These are phyloP conservation scores for Oryzias woworae DNA, from an alignment of 2,113 vertebrate species.

Conservation along the genomic window DNA sequence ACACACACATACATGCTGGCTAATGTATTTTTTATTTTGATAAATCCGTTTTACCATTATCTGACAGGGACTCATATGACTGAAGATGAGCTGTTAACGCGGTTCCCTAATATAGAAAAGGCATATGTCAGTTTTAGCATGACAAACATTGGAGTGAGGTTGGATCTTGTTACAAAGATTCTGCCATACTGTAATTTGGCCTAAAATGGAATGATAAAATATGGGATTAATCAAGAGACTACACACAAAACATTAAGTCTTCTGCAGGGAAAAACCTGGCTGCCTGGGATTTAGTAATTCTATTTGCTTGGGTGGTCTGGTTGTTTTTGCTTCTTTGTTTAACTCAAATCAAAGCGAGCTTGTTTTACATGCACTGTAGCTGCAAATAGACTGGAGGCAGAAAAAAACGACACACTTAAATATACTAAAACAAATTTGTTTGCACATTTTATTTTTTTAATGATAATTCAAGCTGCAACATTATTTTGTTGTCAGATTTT, in stretches of 20 bases:
- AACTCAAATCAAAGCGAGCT: constrained; percentile 29
- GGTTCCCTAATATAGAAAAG: no score
- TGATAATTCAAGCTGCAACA: no score
- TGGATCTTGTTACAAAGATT: constrained; percentile 46
- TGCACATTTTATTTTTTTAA: background rate
- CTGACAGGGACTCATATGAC: no score
- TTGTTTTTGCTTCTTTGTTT: constrained; percentile 43
- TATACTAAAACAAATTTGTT: constrained; percentile 31
- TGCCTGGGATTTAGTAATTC: constrained; percentile 27
- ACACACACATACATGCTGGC: no score
- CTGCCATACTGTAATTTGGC: constrained; percentile 67
- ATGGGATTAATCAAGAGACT: constrained; percentile 61
- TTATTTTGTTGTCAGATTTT: no score
- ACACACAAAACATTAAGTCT: constrained; percentile 36
- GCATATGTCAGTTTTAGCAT: no score
- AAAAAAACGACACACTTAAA: constrained; percentile 26
- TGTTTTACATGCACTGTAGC: constrained; percentile 19
- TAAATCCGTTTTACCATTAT: no score
- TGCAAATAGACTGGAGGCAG: constrained; percentile 27
- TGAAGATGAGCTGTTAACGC: no score
- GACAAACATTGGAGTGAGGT: constrained; percentile 13
- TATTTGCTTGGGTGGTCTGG: constrained; percentile 61
- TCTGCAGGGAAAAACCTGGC: constrained; percentile 26
- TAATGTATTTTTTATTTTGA: no score
- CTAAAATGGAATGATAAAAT: constrained; percentile 51